Base-by-base conservation (phyloP, 1,140 invertebrate genomes). In the Cyclina sinensis region DNA sequence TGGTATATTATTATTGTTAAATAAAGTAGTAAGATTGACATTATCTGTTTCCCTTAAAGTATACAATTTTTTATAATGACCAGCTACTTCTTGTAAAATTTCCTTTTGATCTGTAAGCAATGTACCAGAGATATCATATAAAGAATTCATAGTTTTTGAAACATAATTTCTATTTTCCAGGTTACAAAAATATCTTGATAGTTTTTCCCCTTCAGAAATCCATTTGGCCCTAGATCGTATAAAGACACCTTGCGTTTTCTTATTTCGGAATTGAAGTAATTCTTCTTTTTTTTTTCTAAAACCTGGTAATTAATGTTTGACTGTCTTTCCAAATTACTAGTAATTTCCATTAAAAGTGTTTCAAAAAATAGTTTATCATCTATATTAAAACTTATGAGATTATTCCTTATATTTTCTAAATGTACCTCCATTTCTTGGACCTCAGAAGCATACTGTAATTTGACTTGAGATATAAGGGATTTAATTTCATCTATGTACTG, bases 201-300 rank as follows among this genome's bases (percentile, higher is more conserved):
- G 78, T 68, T 88, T 87, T 83, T 90, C 89, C 18, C 89, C 85
- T 30, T 90, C 80, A 70, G 73, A 54, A 46, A 87, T 80, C 79
- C 70, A 87, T 68, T 84, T 62, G 27, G 46, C 65, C 46, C 37
- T 51, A 21, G 89, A 83, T 65, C 89, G 78, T 2, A 90, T 80
- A 73, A 65, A 43, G n/a, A 46, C n/a, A 30, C 80, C 73, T 80
- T 86, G 54, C 18, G 84, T 16, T 76, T 82, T 62, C 24, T 68
- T 51, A 57, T 87, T 87, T 54, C 85, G 51, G 7, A 86, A 24
- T 74, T 74, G 24, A 74, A 16, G 1, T 0, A 84, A n/a, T 65
- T 79, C 43, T 74, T 82, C 65, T 65, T 51, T n/a, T 46, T 78
- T 43, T 59, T 11, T 30, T n/a, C n/a, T 4, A 32, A 27, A 59